phyloP scores from a whole-genome alignment of 37 sponge, comb jelly and placozoan species.

The Halisarca cf. caerulea region DNA sequence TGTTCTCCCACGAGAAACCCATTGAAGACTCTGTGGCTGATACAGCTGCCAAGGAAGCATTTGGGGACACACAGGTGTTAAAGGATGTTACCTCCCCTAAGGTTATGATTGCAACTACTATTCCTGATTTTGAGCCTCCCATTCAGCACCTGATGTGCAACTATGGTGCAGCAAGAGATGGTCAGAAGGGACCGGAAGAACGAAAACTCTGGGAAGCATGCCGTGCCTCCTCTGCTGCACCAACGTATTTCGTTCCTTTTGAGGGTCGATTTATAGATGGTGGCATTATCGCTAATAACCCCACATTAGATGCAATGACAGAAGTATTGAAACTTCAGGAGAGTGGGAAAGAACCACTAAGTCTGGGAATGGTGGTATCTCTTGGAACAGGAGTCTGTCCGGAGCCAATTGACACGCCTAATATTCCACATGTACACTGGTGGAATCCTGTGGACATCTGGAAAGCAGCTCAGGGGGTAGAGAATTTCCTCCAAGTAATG shows the following conservation, averaged over 20 bases:
- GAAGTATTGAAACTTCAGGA: conserved; percentile 23
- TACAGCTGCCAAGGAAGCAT: conserved; percentile 23
- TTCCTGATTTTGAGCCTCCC: conserved; percentile 40
- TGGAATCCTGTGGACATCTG: not conserved
- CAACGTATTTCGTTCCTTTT: conserved; percentile 52
- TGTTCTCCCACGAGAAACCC: not conserved
- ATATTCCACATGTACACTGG: not conserved
- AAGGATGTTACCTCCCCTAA: conserved; percentile 18
- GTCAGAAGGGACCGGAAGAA: conserved; percentile 13
- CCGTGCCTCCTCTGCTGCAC: conserved; percentile 53
- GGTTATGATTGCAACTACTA: conserved; percentile 39
- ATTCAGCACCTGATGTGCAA: conserved; percentile 43
- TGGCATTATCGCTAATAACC: conserved; percentile 69
- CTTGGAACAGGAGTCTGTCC: conserved; percentile 31
- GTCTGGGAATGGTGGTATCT: conserved; percentile 31
- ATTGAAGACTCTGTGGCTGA: not conserved
- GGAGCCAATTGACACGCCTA: not conserved
- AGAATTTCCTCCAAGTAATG: conserved; percentile 25
- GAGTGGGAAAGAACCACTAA: conserved; percentile 9
- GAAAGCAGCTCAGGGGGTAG: not conserved
- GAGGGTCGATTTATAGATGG: conserved; percentile 55
- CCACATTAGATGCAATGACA: conserved; percentile 51
- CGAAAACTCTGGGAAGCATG: conserved; percentile 61
- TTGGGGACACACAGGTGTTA: conserved; percentile 24
- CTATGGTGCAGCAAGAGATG: conserved; percentile 38